Percentiles rank a stretch among this genome's conserved stretches.
Conservation (phyloP, 2,888 invertebrate genomes). For the Lutraria lutraria region DNA sequence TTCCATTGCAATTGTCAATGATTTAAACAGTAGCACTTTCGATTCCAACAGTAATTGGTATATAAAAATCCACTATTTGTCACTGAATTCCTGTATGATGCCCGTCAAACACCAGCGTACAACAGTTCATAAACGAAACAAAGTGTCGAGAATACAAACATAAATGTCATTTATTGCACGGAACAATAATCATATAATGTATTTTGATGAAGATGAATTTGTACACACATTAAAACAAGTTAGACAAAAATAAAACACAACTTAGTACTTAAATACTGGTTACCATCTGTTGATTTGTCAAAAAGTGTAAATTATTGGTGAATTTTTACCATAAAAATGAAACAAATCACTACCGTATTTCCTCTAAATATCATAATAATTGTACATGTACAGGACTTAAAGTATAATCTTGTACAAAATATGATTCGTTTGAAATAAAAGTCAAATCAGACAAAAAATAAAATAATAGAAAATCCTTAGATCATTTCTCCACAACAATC, state of each 20-base stretch:
- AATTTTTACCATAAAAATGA: background rate
- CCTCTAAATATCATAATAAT: background rate
- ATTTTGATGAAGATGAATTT: conserved; percentile 11
- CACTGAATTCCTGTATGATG: background rate
- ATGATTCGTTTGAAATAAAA: background rate
- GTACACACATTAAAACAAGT: background rate
- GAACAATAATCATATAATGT: background rate
- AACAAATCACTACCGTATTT: conserved; percentile 15
- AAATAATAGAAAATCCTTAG: no score
- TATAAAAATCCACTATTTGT: background rate
- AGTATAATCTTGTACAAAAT: background rate
- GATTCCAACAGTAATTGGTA: background rate
- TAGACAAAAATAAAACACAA: background rate
- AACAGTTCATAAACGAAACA: conserved; percentile 8
- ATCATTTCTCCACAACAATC: no score
- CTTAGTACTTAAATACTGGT: background rate
- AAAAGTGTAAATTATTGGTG: background rate
- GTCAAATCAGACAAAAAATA: background rate
- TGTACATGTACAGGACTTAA: background rate
- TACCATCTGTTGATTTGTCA: conserved; percentile 4
- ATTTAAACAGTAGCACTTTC: no score
- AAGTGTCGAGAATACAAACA: background rate
- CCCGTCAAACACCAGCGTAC: background rate
- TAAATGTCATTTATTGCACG: conserved; percentile 8
- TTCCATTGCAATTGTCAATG: no score